Evolutionary conservation across 2,113 vertebrate species (phyloP).

Genomic region (Gila orcuttii): DNA sequence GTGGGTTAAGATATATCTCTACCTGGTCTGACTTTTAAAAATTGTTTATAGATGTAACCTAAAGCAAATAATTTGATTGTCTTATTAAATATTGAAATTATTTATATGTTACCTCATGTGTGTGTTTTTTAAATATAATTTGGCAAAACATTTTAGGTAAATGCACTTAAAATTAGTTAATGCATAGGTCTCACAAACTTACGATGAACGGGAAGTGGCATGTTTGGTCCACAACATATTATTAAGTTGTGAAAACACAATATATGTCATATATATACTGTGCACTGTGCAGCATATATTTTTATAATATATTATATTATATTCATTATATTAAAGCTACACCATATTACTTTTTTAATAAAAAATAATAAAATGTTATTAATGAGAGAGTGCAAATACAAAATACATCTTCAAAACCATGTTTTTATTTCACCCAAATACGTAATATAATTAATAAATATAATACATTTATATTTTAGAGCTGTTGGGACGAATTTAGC

Average conservation of each 20-base stretch:
- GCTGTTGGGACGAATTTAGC: not conserved
- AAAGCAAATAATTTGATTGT: not conserved
- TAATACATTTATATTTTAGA: not conserved
- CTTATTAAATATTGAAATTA: not conserved
- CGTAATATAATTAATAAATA: too few relatives aligned
- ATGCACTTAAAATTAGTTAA: not conserved
- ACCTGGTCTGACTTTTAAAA: not conserved
- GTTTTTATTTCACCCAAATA: not conserved
- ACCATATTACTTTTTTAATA: too few relatives aligned
- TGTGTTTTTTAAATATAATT: not conserved
- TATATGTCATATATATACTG: not conserved
- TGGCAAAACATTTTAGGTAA: not conserved
- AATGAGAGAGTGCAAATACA: too few relatives aligned
- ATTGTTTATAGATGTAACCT: not conserved
- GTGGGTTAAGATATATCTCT: not conserved
- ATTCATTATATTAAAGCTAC: not conserved
- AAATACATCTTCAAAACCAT: not conserved
- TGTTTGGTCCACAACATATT: not conserved
- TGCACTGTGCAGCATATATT: not conserved
- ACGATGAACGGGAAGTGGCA: not conserved
- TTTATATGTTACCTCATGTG: not conserved
- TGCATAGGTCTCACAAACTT: not conserved
- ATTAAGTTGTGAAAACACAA: not conserved
- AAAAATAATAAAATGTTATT: too few relatives aligned
- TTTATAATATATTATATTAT: not conserved